These are phyloP conservation scores for Lepidocolaptes lacrymiger DNA, from an alignment of 2,797 vertebrate species.

Conservation along the genomic window DNA sequence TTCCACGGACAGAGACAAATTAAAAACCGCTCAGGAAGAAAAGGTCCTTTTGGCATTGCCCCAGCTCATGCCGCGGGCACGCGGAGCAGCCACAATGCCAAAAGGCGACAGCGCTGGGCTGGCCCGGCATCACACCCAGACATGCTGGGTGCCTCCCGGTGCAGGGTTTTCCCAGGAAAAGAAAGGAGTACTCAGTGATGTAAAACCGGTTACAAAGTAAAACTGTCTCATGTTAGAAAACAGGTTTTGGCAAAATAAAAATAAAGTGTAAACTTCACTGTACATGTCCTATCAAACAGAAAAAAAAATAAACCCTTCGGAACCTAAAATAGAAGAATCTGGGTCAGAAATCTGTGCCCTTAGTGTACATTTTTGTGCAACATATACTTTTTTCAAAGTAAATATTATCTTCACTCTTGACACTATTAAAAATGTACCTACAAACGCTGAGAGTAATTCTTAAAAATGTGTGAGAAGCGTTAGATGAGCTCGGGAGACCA, in stretches of 20 bases:
- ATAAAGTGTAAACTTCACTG: slow-evolving; percentile 56
- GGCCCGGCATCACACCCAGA: neutral
- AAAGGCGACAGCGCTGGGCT: neutral
- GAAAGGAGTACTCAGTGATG: slow-evolving; percentile 42
- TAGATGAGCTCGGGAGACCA: slow-evolving; percentile 35
- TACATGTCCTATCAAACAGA: slow-evolving; percentile 16
- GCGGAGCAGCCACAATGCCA: neutral
- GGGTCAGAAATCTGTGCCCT: slow-evolving; percentile 66
- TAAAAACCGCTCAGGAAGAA: slow-evolving; percentile 83
- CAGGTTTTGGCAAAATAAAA: slow-evolving; percentile 65
- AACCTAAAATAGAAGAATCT: slow-evolving; percentile 68
- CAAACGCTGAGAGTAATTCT: slow-evolving; percentile 35
- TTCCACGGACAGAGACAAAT: slow-evolving; percentile 88
- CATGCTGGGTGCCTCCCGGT: neutral
- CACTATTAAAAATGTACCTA: slow-evolving; percentile 62
- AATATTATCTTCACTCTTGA: slow-evolving; percentile 36
- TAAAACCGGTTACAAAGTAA: slow-evolving; percentile 59
- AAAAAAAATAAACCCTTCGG: slow-evolving; percentile 47
- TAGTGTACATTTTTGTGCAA: slow-evolving; percentile 65
- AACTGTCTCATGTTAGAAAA: slow-evolving; percentile 68
- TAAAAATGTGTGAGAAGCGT: slow-evolving; percentile 30
- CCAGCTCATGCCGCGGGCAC: fast-evolving
- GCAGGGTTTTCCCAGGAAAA: neutral
- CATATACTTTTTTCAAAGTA: slow-evolving; percentile 42
- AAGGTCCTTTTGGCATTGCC: neutral